Base-by-base conservation (phyloP, 2,113 vertebrate species). In the Clarias magur region DNA sequence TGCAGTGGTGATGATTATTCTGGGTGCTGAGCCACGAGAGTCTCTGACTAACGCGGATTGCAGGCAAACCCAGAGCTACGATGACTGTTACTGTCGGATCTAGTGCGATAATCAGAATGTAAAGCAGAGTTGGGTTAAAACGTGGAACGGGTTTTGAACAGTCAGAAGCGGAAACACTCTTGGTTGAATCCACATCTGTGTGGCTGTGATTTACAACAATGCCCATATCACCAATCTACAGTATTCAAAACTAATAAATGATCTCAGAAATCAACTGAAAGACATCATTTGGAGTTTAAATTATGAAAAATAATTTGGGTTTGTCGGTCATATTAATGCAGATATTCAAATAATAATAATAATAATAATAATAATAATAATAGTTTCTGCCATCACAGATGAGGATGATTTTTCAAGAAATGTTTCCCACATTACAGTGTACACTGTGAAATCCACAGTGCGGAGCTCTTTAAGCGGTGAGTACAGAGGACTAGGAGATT, bases 381-480 rank as follows among this genome's bases (percentile, higher is more conserved):
- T 48, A 17, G 25, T 13, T 12, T 27, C 56, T 48, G 87, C 81
- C 87, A 87, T 86, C 78, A 75, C 80, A 88, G 82, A 89, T 86
- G 59, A 60, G 85, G 82, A 90, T 42, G 53, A 76, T 57, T 88
- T 88, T 85, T 88, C 86, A 84, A 86, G 86, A 91, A 73, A 72
- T 53, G 85, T 91, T 91, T 85, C 80, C 83, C 89, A 75, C 68
- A 75, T 84, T 88, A 83, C 30, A 56, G 62, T 38, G 75, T 79
- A 79, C 25, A 63, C 65, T 48, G 60, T 73, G 80, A 90, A 91
- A 86, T 80, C 78, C 84, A 90, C 86, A 91, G 92, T 89, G 85
- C 53, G 88, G 93, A 96, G 95, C 87, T n/a, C 92, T 80, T 90
- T 90, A 92, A 92, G 94, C 93, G 94, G 91, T 94, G 88, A 93